phyloP scores from a whole-genome alignment of 1,140 invertebrate species.

The Homarus americanus region DNA sequence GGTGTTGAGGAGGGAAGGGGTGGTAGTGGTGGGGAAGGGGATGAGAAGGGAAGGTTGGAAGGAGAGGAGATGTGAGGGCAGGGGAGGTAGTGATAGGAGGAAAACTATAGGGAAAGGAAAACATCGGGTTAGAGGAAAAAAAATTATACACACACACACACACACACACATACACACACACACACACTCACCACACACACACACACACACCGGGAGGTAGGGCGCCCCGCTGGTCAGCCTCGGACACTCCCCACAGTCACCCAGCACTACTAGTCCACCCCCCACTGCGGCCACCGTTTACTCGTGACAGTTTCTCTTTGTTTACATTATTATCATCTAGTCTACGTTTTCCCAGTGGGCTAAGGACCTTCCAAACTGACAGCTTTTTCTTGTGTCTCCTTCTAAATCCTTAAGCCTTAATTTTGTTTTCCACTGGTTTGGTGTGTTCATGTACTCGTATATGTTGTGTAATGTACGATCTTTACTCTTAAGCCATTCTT shows the following conservation, averaged over 20 bases:
- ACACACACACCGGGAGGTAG: not conserved
- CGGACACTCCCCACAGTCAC: not conserved
- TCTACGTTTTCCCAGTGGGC: too few species aligned
- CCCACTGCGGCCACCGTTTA: slow-evolving; percentile 8
- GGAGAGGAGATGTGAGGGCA: too few species aligned
- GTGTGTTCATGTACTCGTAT: too few species aligned
- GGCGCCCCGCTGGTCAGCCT: slow-evolving; percentile 6
- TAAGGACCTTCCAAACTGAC: too few species aligned
- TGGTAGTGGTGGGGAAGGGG: too few species aligned
- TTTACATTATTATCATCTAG: too few species aligned
- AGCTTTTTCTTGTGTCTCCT: too few species aligned
- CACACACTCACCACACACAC: slow-evolving; percentile 3
- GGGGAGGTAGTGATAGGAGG: not conserved
- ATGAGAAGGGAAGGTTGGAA: not conserved
- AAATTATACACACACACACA: not conserved
- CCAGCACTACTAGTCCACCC: not conserved
- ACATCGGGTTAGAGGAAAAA: slow-evolving; percentile 26
- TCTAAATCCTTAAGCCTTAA: too few species aligned
- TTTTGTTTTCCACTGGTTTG: too few species aligned
- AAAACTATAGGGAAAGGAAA: not conserved
- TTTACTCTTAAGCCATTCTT: too few species aligned
- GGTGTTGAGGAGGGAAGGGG: not conserved
- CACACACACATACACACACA: slow-evolving; percentile 20
- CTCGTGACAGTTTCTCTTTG: not conserved
- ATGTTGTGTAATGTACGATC: too few species aligned